phyloP scores from a whole-genome alignment of 2,888 invertebrate species.

The Cerceris ruficornis region DNA sequence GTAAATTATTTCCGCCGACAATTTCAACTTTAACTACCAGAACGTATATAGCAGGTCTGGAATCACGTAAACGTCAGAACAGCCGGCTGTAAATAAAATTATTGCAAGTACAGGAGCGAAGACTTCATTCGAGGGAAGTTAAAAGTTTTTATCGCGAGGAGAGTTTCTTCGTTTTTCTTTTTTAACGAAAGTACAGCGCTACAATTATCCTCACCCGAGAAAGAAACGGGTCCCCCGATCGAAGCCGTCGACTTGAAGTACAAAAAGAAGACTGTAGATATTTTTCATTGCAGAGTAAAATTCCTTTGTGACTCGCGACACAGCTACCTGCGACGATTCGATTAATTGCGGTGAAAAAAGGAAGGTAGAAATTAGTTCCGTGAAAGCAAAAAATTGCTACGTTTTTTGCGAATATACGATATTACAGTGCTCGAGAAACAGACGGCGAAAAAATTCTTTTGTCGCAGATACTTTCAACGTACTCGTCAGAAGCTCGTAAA shows the following conservation, averaged over 20 bases:
- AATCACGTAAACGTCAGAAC: conserved; percentile 7
- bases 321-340: conserved; percentile 37
- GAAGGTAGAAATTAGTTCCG: conserved; percentile 21
- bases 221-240: conserved; percentile 9
- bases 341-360: conserved; percentile 36
- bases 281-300: conserved; percentile 21
- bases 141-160: neutral
- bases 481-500: neutral
- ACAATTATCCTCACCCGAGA: conserved; percentile 15
- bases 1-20: too few species aligned
- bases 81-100: conserved; percentile 40
- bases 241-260: conserved; percentile 22
- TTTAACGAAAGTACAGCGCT: neutral
- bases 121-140: conserved; percentile 34
- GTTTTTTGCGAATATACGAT: conserved; percentile 44
- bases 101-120: conserved; percentile 27
- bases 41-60: too few species aligned
- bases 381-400: conserved; percentile 34
- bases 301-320: conserved; percentile 15
- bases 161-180: neutral
- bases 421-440: conserved; percentile 41
- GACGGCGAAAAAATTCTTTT: conserved; percentile 36
- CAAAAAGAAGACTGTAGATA: conserved; percentile 22
- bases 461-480: conserved; percentile 3
- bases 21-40: too few species aligned